A percentile compares a stretch with the other conserved stretches of the same genome.
These are phyloP conservation scores for Brachyhypopomus occidentalis DNA, from an alignment of 2,113 vertebrate genomes.

Conservation along the genomic window DNA sequence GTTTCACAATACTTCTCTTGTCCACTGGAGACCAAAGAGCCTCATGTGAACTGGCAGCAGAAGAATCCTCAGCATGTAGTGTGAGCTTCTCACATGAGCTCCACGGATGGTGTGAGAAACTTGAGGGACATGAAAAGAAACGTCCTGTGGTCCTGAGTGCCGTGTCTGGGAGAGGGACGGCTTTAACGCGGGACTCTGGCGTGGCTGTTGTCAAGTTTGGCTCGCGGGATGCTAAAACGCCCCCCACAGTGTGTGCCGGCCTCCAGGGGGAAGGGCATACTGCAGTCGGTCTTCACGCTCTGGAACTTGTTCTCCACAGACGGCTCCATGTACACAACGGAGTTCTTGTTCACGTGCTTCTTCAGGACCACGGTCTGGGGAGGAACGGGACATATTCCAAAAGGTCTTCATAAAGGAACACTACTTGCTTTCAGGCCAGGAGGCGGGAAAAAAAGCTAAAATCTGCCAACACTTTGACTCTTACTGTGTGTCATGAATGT, in stretches of 20 bases:
- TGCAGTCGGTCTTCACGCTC: constrained; percentile 74
- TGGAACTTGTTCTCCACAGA: constrained; percentile 78
- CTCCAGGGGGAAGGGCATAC: constrained; percentile 72
- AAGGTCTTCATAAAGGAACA: constrained; percentile 16
- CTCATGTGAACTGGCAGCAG: constrained; percentile 45
- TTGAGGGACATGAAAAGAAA: constrained; percentile 54
- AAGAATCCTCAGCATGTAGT: constrained; percentile 44
- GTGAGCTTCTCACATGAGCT: constrained; percentile 36
- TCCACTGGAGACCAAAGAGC: constrained; percentile 34
- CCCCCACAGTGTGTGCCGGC: constrained; percentile 66
- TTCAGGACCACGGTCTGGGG: constrained; percentile 77
- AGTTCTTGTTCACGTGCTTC: constrained; percentile 79
- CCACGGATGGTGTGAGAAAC: constrained; percentile 51
- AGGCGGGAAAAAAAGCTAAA: neutral
- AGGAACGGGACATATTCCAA: constrained; percentile 6
- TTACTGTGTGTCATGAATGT: neutral
- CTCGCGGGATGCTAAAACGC: constrained; percentile 76
- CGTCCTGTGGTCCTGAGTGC: constrained; percentile 47
- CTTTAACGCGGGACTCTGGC: constrained; percentile 67
- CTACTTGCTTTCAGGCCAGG: constrained; percentile 7
- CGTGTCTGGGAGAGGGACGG: too few species aligned
- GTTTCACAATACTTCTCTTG: constrained; percentile 19
- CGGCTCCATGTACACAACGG: constrained; percentile 78
- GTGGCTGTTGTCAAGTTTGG: constrained; percentile 72
- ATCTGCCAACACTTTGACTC: neutral